A percentile compares a stretch with the other conserved stretches of the same genome.
phyloP scores from a whole-genome alignment of 2,888 invertebrate species.

The Scotopteryx bipunctaria region DNA sequence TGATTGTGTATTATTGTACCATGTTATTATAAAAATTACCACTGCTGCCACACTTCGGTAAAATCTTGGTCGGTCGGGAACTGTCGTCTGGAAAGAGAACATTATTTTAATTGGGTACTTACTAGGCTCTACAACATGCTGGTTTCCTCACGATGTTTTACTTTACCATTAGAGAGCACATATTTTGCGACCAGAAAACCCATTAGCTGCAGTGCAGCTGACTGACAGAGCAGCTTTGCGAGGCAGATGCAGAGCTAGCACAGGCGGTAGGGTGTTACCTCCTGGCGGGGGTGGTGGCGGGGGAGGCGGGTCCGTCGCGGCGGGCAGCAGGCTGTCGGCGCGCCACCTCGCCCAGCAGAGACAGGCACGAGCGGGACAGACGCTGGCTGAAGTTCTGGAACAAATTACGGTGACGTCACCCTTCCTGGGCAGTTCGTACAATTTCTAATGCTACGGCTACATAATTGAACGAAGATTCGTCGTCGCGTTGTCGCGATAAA shows the following conservation, averaged over 20 bases:
- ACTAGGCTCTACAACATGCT: no score
- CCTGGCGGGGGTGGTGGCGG: slow-evolving; percentile 56
- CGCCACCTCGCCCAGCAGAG: slow-evolving; percentile 72
- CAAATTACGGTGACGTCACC: no score
- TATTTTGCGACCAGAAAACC: no score
- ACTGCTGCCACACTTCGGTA: slow-evolving; percentile 74
- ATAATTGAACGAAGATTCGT: no score
- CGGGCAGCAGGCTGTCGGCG: slow-evolving; percentile 57
- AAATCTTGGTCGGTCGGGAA: slow-evolving; percentile 68
- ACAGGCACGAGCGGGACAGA: slow-evolving; percentile 72
- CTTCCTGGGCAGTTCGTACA: no score
- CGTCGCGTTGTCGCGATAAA: no score
- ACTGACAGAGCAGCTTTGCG: no score
- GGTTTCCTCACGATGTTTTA: no score
- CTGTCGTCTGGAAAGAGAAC: slow-evolving; percentile 68
- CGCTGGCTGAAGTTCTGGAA: slow-evolving; percentile 79
- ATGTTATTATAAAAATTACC: slow-evolving; percentile 45
- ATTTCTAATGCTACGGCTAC: no score
- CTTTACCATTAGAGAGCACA: no score
- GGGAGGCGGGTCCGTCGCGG: slow-evolving; percentile 48
- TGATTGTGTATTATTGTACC: slow-evolving; percentile 8
- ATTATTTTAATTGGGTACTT: neutral
- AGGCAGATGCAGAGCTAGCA: no score
- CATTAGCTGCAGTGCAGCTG: no score
- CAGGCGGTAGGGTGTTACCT: slow-evolving; percentile 41